Percentiles rank a stretch among this genome's conserved stretches.
phyloP scores from a whole-genome alignment of 2,888 invertebrate species.

The Epinotia brunnichana region DNA sequence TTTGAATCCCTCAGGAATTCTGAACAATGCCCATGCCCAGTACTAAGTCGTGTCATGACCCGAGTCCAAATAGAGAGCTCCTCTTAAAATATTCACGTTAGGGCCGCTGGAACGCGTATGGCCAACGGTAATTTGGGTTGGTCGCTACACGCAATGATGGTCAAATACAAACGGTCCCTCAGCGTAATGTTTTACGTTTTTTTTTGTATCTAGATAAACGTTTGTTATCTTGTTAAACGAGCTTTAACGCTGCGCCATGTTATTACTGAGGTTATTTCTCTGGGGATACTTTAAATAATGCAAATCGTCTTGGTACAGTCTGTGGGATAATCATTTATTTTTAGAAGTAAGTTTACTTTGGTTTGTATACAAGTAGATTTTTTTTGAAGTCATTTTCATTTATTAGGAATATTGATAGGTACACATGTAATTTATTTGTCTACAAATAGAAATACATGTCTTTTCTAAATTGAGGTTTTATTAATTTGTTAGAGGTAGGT shows the following conservation, averaged over 20 bases:
- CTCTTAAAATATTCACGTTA: slow-evolving; percentile 75
- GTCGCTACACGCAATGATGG: slow-evolving; percentile 72
- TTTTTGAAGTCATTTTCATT: too few species aligned
- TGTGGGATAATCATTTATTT: neutral
- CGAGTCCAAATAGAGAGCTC: slow-evolving; percentile 58
- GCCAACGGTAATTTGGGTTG: slow-evolving; percentile 66
- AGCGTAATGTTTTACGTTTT: slow-evolving; percentile 43
- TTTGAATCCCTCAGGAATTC: slow-evolving; percentile 58
- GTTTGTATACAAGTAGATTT: too few species aligned
- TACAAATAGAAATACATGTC: too few species aligned
- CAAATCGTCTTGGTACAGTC: slow-evolving; percentile 15
- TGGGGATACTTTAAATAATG: slow-evolving; percentile 31
- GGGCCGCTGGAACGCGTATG: slow-evolving; percentile 67
- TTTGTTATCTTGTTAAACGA: slow-evolving; percentile 33
- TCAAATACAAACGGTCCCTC: slow-evolving; percentile 51
- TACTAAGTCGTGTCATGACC: slow-evolving; percentile 52
- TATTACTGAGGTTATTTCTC: slow-evolving; percentile 32
- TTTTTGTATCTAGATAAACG: slow-evolving; percentile 30
- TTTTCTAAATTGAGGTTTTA: too few species aligned
- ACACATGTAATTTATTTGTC: too few species aligned
- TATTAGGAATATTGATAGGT: too few species aligned
- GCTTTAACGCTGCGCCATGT: slow-evolving; percentile 27
- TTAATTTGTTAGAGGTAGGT: too few species aligned
- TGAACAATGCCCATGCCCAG: slow-evolving; percentile 55
- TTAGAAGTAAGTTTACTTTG: neutral